Evolutionary conservation across 2,113 vertebrate genomes (phyloP), one percentile per base, ranked within the genome.

Genomic region (Eulemur rufifrons): DNA sequence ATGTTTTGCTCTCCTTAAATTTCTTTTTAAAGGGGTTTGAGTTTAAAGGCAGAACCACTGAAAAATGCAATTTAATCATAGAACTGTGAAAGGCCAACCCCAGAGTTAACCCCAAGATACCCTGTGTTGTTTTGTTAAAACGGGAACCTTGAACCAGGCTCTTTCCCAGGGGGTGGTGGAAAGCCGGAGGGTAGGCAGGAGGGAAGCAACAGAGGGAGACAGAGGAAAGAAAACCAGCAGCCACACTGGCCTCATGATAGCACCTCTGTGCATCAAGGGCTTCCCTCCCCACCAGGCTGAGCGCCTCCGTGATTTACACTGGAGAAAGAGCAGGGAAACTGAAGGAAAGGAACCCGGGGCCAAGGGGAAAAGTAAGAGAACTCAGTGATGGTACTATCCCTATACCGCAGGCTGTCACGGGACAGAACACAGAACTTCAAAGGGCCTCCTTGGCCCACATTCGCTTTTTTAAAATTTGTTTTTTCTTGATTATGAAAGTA

Each of bases 1-100:
- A 39, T 98, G 97, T 97, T 98, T 97, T 97, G 94, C 96, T 97
- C 91, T 97, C 95, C 97, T 97, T 97, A 97, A 96, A 86, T 97
- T 98, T 97, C 97, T 96, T 89, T 97, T 89, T 96, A 89, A 97
- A 94, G 94, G 68, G 76, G 86, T 73, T 97, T 97, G 93, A 93
- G 83, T 97, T 96, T 94, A 96, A 97, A 97, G 78, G 93, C 96
- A 91, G 94, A 97, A 97, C 97, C 98, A 97, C 95, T 93, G 89
- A 97, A 96, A 98, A 97, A 97, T 96, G 96, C 91, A 93, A 29
- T 98, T 97, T 97, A 97, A 94, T 97, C 97, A 92, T 37, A 96
- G 95, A 97, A 96, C 91, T 97, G 96, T 97, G 95, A 97, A 97
- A 96, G 91, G 83, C 95, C 85, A 81, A 96, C 88, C 80, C 91